These are phyloP conservation scores for Anableps anableps DNA, from an alignment of 2,797 vertebrate genomes.

Conservation along the genomic window DNA sequence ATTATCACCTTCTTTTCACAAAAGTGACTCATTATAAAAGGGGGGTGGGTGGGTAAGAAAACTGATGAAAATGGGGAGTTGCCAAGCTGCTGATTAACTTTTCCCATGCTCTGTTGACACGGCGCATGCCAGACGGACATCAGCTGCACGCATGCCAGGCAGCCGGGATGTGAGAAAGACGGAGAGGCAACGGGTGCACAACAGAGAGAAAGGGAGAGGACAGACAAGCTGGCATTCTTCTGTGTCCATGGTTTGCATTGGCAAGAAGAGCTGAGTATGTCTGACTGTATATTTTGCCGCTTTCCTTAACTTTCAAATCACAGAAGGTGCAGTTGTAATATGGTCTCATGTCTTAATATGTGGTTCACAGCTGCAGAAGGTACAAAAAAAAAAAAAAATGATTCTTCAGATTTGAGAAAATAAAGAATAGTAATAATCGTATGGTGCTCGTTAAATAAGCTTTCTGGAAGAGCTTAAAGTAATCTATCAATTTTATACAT, in stretches of 20 bases:
- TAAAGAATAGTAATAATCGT: not conserved
- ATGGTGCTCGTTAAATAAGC: not conserved
- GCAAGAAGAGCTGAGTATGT: not conserved
- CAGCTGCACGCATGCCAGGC: constrained; percentile 65
- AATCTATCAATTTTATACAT: too few relatives aligned
- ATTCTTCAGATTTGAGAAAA: not conserved
- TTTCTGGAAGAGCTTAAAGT: not conserved
- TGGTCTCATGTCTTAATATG: not conserved
- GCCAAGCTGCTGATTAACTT: constrained; percentile 63
- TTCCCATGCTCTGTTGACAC: constrained; percentile 73
- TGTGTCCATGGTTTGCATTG: constrained; percentile 2
- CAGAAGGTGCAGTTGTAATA: not conserved
- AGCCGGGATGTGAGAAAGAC: constrained; percentile 59
- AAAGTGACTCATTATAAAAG: not conserved
- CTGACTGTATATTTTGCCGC: not conserved
- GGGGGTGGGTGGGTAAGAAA: rapidly evolving
- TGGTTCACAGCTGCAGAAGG: not conserved
- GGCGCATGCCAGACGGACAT: constrained; percentile 64
- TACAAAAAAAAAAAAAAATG: not conserved
- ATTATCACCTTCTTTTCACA: constrained; percentile 10
- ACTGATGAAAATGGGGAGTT: constrained; percentile 5
- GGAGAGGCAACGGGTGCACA: constrained; percentile 9
- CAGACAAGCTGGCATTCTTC: constrained; percentile 48
- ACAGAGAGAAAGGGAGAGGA: not conserved
- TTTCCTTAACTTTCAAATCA: not conserved